A percentile compares a stretch with the other conserved stretches of the same genome.
phyloP scores from a whole-genome alignment of 2,113 vertebrate species.

The Echinops telfairi region DNA sequence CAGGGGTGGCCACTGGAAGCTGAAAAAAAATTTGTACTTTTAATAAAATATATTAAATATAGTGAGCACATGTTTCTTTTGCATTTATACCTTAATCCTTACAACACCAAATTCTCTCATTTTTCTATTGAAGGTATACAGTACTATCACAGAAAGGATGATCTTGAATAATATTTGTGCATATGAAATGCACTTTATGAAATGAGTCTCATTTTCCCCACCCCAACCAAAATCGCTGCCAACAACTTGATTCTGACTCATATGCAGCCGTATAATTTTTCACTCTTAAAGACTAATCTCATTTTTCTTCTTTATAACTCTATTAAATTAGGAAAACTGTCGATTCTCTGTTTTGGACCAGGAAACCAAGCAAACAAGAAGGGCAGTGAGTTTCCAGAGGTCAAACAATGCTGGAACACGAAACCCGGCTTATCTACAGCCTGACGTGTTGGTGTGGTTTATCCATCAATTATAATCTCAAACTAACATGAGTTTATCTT shows the following conservation, averaged over 20 bases:
- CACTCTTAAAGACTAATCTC: slow-evolving; percentile 40
- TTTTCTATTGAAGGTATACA: neutral
- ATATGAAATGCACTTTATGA: slow-evolving; percentile 37
- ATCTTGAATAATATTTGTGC: slow-evolving; percentile 41
- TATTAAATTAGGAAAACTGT: neutral
- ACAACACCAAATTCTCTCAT: neutral
- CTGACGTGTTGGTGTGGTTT: neutral
- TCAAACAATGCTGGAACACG: neutral
- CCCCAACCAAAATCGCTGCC: no score
- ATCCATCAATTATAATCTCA: neutral
- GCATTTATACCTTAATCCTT: slow-evolving; percentile 25
- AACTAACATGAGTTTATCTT: neutral
- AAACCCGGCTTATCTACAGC: neutral
- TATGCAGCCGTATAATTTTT: neutral
- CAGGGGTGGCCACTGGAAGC: neutral
- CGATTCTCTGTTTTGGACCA: neutral
- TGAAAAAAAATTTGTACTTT: neutral
- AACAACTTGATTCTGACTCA: neutral
- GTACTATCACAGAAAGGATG: neutral
- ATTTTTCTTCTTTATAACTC: slow-evolving; percentile 52
- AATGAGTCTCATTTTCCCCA: slow-evolving; percentile 34
- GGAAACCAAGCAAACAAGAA: slow-evolving; percentile 39
- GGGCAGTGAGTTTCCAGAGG: slow-evolving; percentile 3
- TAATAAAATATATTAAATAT: neutral
- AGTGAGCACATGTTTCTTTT: neutral